A percentile compares a stretch with the other conserved stretches of the same genome.
Evolutionary conservation across 2,888 invertebrate species (phyloP).

Genomic region (Balanococcus diminutus): DNA sequence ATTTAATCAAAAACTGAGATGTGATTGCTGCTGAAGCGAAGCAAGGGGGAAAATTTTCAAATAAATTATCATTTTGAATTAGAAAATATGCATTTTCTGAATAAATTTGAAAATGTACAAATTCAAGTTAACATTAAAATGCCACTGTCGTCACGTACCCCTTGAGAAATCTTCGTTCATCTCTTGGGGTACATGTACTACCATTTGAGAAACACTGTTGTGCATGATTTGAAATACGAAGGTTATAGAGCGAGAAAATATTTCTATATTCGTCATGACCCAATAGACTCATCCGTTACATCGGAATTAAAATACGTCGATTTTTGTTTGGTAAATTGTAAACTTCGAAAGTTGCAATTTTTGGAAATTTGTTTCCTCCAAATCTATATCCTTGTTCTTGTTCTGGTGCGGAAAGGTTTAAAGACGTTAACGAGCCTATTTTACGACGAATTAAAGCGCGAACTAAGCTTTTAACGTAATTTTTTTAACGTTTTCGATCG

Average conservation of each 20-base stretch:
- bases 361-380: neutral
- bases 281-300: neutral
- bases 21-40: too few species aligned
- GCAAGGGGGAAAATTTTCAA: too few species aligned
- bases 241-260: neutral
- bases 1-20: too few species aligned
- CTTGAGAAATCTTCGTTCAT: too few species aligned
- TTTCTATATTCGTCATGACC: neutral
- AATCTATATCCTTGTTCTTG: neutral
- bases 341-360: neutral
- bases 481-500: constrained; percentile 5
- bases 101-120: too few species aligned
- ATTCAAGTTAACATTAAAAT: too few species aligned
- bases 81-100: too few species aligned
- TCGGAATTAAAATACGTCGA: neutral
- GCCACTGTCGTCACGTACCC: too few species aligned
- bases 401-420: neutral
- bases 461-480: neutral
- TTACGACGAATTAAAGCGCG: neutral
- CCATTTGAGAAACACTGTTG: too few species aligned
- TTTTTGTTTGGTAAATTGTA: neutral
- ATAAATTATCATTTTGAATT: too few species aligned
- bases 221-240: too few species aligned
- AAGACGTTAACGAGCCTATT: neutral
- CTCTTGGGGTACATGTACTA: too few species aligned